Conservation (phyloP, 2,113 vertebrate genomes). For the Strix aluco region DNA sequence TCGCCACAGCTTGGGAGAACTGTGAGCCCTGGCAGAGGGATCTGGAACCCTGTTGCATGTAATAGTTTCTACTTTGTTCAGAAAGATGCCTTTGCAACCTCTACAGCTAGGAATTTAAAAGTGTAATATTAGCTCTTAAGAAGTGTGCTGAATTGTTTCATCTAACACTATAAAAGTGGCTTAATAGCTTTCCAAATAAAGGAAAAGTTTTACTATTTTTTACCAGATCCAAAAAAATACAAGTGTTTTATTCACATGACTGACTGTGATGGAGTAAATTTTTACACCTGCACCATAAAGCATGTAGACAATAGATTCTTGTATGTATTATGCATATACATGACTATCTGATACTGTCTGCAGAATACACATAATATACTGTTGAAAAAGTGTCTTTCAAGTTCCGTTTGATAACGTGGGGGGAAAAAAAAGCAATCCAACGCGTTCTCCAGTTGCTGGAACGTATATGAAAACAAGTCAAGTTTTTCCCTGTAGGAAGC, state of each 20-base stretch:
- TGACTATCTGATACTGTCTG: neutral
- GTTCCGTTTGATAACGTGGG: neutral
- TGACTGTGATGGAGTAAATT: neutral
- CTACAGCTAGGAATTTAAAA: neutral
- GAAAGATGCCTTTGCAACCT: neutral
- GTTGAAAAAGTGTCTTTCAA: neutral
- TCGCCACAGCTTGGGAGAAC: neutral
- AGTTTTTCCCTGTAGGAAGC: neutral
- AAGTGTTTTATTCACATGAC: neutral
- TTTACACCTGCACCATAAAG: neutral
- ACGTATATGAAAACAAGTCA: neutral
- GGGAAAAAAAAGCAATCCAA: accelerated
- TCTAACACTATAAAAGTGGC: neutral
- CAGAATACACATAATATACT: neutral
- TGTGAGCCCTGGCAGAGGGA: neutral
- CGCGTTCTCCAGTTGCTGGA: neutral
- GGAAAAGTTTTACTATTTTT: neutral
- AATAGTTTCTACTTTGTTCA: neutral
- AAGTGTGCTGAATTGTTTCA: neutral
- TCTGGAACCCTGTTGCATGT: neutral
- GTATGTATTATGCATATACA: neutral
- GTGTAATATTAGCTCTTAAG: neutral
- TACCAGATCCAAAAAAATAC: neutral
- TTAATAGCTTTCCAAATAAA: neutral
- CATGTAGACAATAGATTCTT: neutral